These are phyloP conservation scores for Perizoma affinitatum DNA, from an alignment of 2,888 invertebrate species.

Conservation along the genomic window DNA sequence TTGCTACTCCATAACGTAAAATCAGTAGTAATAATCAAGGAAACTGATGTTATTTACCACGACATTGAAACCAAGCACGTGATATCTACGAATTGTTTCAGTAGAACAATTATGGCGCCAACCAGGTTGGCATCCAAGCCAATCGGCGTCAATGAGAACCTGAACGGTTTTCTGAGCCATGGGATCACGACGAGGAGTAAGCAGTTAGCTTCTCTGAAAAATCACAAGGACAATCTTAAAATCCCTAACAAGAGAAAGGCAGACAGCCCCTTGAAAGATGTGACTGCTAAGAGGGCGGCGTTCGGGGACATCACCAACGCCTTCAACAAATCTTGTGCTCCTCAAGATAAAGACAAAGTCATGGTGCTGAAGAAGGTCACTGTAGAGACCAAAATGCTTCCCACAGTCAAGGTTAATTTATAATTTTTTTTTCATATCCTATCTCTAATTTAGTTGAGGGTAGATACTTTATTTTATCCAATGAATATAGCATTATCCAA, in stretches of 20 bases:
- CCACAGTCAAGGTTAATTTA: constrained; percentile 70
- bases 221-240: constrained; percentile 74
- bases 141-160: constrained; percentile 74
- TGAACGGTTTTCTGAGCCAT: constrained; percentile 73
- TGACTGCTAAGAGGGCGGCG: constrained; percentile 90
- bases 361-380: constrained; percentile 78
- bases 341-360: constrained; percentile 69
- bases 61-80: constrained; percentile 53
- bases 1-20: constrained; percentile 31
- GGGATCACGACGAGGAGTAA: constrained; percentile 86
- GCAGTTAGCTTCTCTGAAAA: constrained; percentile 78
- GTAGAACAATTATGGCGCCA: constrained; percentile 85
- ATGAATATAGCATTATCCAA: constrained; percentile 1
- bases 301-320: constrained; percentile 94
- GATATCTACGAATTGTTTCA: constrained; percentile 60
- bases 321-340: constrained; percentile 69
- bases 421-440: constrained; percentile 32
- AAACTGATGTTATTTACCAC: constrained; percentile 34
- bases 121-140: constrained; percentile 83
- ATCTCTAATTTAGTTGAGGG: constrained; percentile 44
- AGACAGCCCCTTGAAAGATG: constrained; percentile 90
- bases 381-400: constrained; percentile 77
- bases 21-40: constrained; percentile 17
- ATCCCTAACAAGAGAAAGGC: constrained; percentile 91
- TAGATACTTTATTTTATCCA: constrained; percentile 34